These are phyloP conservation scores for Limnephilus rhombicus DNA, from an alignment of 2,888 invertebrate species.

Conservation along the genomic window DNA sequence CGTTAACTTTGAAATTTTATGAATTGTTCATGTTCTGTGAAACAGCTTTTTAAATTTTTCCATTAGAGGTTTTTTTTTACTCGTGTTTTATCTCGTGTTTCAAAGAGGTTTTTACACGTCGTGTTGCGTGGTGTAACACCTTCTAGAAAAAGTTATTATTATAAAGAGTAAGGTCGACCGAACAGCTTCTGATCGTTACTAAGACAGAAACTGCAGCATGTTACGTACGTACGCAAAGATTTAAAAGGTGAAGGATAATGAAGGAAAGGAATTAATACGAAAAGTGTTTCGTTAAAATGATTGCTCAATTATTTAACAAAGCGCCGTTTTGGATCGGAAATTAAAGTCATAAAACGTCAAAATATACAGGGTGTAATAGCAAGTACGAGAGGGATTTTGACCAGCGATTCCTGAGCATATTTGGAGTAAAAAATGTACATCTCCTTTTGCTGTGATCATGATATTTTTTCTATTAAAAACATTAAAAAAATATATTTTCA, in stretches of 20 bases:
- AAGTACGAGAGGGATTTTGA: too few relatives aligned
- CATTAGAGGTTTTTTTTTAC: too few relatives aligned
- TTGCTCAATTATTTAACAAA: not conserved
- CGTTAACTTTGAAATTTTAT: too few relatives aligned
- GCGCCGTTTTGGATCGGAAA: not conserved
- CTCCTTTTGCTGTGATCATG: too few relatives aligned
- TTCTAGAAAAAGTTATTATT: not conserved
- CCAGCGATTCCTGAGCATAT: too few relatives aligned
- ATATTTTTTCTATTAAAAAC: too few relatives aligned
- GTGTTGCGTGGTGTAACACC: not conserved
- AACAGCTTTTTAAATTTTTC: too few relatives aligned
- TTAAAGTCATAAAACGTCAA: not conserved
- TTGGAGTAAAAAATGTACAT: too few relatives aligned
- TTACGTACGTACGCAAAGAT: not conserved
- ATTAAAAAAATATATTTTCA: too few relatives aligned
- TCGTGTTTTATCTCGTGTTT: too few relatives aligned
- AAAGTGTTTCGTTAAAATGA: not conserved
- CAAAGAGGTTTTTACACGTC: too few relatives aligned
- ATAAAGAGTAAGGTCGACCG: not conserved
- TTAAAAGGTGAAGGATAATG: not conserved
- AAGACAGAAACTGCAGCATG: not conserved
- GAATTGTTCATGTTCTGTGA: too few relatives aligned
- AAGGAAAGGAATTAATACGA: not conserved
- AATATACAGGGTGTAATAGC: not conserved
- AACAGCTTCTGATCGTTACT: not conserved